These are phyloP conservation scores for Sphenodon punctatus DNA, from an alignment of 2,797 vertebrate species.

Conservation along the genomic window DNA sequence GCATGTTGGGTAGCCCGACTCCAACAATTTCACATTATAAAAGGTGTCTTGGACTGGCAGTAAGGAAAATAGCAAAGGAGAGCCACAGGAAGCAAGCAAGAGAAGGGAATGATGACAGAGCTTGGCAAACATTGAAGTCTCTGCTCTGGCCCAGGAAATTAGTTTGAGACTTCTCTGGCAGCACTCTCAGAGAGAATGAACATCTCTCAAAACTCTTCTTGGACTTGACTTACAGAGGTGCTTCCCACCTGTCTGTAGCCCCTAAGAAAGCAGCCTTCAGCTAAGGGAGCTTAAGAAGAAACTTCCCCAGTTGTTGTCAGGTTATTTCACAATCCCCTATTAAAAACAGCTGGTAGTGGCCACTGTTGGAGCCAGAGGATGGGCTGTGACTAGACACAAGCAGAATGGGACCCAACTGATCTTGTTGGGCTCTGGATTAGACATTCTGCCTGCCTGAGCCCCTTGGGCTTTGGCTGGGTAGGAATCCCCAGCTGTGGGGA, in stretches of 20 bases:
- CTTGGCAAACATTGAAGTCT: conserved; percentile 31
- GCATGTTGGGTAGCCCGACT: background rate
- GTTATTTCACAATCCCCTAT: background rate
- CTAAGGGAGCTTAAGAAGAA: conserved; percentile 7
- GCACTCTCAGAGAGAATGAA: background rate
- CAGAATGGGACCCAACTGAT: no score
- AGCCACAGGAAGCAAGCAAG: background rate
- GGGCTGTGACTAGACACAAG: no score
- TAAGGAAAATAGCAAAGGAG: conserved; percentile 11
- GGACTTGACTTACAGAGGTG: background rate
- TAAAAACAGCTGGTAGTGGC: background rate
- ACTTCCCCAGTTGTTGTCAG: background rate
- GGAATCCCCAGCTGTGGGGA: no score
- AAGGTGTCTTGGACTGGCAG: conserved; percentile 29
- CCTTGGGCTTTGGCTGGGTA: no score
- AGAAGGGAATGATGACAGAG: conserved; percentile 4
- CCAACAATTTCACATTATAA: conserved; percentile 15
- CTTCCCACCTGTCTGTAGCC: background rate
- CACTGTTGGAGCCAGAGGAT: background rate
- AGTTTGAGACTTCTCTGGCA: conserved; percentile 14
- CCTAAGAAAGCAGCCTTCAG: background rate
- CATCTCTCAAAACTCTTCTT: background rate
- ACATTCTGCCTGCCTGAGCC: no score
- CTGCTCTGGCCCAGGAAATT: conserved; percentile 29
- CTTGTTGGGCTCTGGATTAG: no score